A percentile compares a stretch with the other conserved stretches of the same genome.
Conservation (phyloP, 2,113 vertebrate genomes). For the Nannobrachium achirus region DNA sequence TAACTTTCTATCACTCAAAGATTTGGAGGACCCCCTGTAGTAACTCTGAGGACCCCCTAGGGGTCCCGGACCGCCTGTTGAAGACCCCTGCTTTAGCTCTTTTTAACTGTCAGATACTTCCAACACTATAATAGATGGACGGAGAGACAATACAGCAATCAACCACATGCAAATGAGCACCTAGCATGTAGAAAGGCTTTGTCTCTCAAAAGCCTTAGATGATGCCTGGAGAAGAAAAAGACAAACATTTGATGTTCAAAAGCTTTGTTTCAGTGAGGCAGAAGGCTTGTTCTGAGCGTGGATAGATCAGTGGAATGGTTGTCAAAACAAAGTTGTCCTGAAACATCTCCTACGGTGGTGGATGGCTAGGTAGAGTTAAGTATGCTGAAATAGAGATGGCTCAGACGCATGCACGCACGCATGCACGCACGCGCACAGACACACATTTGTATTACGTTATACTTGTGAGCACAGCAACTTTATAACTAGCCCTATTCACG, state of each 20-base stretch:
- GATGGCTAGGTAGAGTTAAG: constrained; percentile 4
- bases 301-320: constrained; percentile 33
- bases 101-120: no score
- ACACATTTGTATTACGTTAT: constrained; percentile 15
- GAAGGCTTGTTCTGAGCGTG: constrained; percentile 21
- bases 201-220: constrained; percentile 7
- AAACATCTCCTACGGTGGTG: constrained; percentile 11
- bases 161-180: not conserved
- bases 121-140: no score
- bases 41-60: no score
- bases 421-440: not conserved
- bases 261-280: constrained; percentile 28
- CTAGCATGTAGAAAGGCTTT: constrained; percentile 2
- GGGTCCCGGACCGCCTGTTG: no score
- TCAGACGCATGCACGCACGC: constrained; percentile 1
- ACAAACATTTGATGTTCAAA: constrained; percentile 44
- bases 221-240: constrained; percentile 2
- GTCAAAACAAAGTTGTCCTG: constrained; percentile 44
- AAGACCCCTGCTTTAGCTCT: no score
- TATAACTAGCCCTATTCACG: no score
- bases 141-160: constrained; percentile 13
- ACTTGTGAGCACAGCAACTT: no score
- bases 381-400: not conserved
- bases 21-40: no score
- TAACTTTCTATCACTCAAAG: no score